Base-by-base conservation (phyloP, 2,888 invertebrate species). In the Ernsta delagoae region DNA sequence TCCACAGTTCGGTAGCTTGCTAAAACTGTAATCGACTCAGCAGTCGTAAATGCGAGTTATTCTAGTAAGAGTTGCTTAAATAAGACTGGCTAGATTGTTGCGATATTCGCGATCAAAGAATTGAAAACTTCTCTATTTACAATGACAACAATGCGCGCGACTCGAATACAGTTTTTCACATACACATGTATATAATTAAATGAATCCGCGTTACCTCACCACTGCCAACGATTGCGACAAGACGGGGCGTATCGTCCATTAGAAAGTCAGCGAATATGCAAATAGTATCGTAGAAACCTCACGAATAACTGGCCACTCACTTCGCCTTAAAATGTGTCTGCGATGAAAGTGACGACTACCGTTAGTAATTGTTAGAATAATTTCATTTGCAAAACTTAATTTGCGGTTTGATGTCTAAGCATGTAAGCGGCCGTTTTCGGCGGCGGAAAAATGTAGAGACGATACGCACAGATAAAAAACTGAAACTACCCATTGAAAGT, bases 261-360 rank as follows among this genome's bases (percentile, higher is more conserved):
- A 93, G 93, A 93, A 93, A 92, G 92, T 93, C 90, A 87, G 90
- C 88, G 89, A 92, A 92, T 92, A 93, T 93, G 93, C 93, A 93
- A 93, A 93, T 93, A 91, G 88, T 92, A 91, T 91, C 89, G 92
- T 93, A 92, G 92, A 92, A 92, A 92, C 91, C 91, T 88, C 91
- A 92, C 92, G 90, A 93, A 92, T 92, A 92, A 90, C 92, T 91
- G 90, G 89, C 92, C 92, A 91, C 90, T 90, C 89, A 89, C 91
- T 90, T 87, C 84, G 89, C 87, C 89, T 91, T 89, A 88, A 89
- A 89, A 90, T 90, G 88, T 89, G 90, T 85, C 90, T 90, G 83
- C 90, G 90, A 92, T 91, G 92, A 93, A 93, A 92, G 92, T 92
- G 89, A 89, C 90, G 87, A 86, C 87, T 87, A 89, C 91, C 88